Conservation (phyloP, 2,113 vertebrate species). For the Anser cygnoides region DNA sequence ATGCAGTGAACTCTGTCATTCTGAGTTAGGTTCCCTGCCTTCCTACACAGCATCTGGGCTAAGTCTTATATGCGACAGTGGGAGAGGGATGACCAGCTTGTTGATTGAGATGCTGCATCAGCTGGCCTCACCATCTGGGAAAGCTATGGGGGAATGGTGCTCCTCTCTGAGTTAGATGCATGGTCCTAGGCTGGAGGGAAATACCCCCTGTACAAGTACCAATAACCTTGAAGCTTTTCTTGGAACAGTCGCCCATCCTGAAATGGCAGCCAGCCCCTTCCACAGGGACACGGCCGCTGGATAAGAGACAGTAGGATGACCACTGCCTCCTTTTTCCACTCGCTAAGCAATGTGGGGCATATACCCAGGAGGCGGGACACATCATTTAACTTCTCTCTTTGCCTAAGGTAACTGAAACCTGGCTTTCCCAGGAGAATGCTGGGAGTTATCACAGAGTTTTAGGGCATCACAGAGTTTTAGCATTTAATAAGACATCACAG, state of each 20-base stretch:
- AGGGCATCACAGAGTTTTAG: neutral
- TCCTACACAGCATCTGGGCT: neutral
- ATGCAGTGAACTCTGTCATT: neutral
- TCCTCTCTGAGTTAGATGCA: neutral
- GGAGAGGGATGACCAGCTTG: neutral
- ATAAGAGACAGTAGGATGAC: neutral
- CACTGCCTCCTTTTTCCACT: neutral
- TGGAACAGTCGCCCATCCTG: neutral
- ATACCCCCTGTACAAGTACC: neutral
- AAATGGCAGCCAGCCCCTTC: neutral
- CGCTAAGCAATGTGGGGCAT: neutral
- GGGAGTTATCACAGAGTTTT: neutral
- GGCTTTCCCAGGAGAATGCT: neutral
- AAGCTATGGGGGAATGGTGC: neutral
- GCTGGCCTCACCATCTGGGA: neutral
- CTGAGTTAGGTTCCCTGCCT: neutral
- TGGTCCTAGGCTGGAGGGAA: neutral
- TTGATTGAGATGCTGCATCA: neutral
- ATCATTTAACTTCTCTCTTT: neutral
- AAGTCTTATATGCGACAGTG: neutral
- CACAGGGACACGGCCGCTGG: neutral
- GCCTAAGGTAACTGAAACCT: neutral
- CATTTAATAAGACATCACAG: neutral
- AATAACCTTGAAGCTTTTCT: neutral
- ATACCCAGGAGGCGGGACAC: neutral